These are phyloP conservation scores for Chouioia cunea DNA, from an alignment of 2,888 invertebrate genomes.

Conservation along the genomic window DNA sequence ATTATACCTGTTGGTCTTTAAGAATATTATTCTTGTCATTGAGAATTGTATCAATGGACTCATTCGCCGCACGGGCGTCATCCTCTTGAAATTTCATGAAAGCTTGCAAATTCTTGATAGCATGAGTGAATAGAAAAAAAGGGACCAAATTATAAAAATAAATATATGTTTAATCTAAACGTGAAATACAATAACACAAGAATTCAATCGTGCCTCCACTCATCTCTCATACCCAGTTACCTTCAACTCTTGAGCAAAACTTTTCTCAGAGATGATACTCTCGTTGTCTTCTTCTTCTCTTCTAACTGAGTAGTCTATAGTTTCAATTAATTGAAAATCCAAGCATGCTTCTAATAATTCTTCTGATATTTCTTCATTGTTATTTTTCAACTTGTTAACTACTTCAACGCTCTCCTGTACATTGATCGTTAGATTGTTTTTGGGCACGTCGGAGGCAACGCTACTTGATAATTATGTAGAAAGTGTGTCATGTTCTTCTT, in stretches of 20 bases:
- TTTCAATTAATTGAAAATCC: slow-evolving; percentile 28
- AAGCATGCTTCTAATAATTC: slow-evolving; percentile 38
- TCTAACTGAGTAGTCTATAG: slow-evolving; percentile 6
- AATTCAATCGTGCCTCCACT: no score
- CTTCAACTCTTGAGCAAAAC: slow-evolving; percentile 23
- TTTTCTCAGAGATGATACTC: slow-evolving; percentile 20
- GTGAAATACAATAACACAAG: no score
- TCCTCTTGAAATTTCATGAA: slow-evolving; percentile 23
- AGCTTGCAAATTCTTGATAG: slow-evolving; percentile 31
- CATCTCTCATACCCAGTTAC: no score
- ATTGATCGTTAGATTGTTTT: no score
- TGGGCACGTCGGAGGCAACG: no score
- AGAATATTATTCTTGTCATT: slow-evolving; percentile 29
- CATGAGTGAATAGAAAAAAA: neutral
- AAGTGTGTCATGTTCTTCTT: no score
- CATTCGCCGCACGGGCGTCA: slow-evolving; percentile 33
- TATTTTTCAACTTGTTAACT: no score
- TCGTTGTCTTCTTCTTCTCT: slow-evolving; percentile 1
- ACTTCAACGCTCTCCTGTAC: no score
- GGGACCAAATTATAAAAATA: neutral
- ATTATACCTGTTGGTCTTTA: slow-evolving; percentile 24
- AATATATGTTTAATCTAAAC: neutral
- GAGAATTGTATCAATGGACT: slow-evolving; percentile 29
- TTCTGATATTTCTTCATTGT: slow-evolving; percentile 2
- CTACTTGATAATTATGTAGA: no score